These are phyloP conservation scores for Crotalus tigris DNA, from an alignment of 2,113 vertebrate species.

Conservation along the genomic window DNA sequence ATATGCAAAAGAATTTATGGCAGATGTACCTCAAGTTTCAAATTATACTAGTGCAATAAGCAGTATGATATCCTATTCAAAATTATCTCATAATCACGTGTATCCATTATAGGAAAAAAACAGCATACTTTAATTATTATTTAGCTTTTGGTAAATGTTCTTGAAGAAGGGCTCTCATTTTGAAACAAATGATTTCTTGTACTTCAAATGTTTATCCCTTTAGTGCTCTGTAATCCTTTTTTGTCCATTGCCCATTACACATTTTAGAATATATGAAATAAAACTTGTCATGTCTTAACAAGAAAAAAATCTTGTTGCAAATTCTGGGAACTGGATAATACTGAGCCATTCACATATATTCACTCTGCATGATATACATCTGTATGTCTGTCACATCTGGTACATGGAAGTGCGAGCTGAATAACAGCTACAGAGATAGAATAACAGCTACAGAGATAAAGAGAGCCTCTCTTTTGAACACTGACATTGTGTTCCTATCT, in stretches of 20 bases:
- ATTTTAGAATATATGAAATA: not conserved
- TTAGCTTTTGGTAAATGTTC: not conserved
- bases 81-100: not conserved
- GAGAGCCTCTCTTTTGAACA: not conserved
- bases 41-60: not conserved
- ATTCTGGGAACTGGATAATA: not conserved
- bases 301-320: not conserved
- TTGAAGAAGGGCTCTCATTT: not conserved
- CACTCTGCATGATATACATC: not conserved
- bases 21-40: not conserved
- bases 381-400: accelerated
- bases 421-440: conserved; percentile 5
- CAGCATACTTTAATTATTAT: not conserved
- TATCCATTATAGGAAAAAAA: not conserved
- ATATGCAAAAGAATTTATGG: not conserved
- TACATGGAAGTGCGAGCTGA: not conserved
- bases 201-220: not conserved
- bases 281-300: not conserved
- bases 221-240: not conserved
- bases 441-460: conserved; percentile 1
- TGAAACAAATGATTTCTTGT: not conserved
- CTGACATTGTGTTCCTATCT: not conserved
- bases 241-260: not conserved
- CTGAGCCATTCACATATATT: not conserved
- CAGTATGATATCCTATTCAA: not conserved